Evolutionary conservation across 2,113 vertebrate species (phyloP), one percentile per base, ranked within the genome.

Genomic region (Proterorhinus semilunaris): DNA sequence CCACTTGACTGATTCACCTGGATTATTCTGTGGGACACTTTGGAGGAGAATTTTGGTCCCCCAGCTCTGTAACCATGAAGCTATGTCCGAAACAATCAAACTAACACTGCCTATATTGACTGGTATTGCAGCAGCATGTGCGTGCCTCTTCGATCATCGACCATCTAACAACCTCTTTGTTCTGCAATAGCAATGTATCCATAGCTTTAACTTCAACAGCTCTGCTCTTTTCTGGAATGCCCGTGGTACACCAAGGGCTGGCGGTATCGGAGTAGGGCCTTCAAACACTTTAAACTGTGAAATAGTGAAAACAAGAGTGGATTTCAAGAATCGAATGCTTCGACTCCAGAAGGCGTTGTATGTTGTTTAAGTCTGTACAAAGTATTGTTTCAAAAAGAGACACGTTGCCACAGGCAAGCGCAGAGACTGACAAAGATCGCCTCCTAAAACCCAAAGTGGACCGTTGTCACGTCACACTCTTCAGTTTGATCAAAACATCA

Each of bases 131-230:
- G 15, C 83, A 68, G 72, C 75, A 65, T 74, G 76, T 76, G 68
- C 62, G 76, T 78, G 86, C 87, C 87, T 89, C 86, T 81, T 71
- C 58, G 71, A 72, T 50, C 71, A 76, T 74, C 73, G 73, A 9
- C 76, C 79, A 65, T 79, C 71, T 74, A 76, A 83, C 63, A 79
- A 52, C 75, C 72, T 82, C 83, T 72, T 63, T 61, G 13, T 73
- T 83, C 83, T 83, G 65, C 82, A 82, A 67, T 71, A 81, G 77
- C 85, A 75, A 78, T 65, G 74, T 76, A 82, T 76, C 79, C 76
- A 87, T 88, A 90, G 90, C 90, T 91, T 91, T 91, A 91, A 89
- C 78, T 77, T 58, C 65, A 46, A 79, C 79, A 81, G 90, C 79
- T 71, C 62, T 71, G 68, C 67, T 85, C 72, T 68, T 80, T 79